Percentiles rank a stretch among this genome's conserved stretches.
Conservation (phyloP, 1,140 invertebrate species). For the Campoletis sonorensis region DNA sequence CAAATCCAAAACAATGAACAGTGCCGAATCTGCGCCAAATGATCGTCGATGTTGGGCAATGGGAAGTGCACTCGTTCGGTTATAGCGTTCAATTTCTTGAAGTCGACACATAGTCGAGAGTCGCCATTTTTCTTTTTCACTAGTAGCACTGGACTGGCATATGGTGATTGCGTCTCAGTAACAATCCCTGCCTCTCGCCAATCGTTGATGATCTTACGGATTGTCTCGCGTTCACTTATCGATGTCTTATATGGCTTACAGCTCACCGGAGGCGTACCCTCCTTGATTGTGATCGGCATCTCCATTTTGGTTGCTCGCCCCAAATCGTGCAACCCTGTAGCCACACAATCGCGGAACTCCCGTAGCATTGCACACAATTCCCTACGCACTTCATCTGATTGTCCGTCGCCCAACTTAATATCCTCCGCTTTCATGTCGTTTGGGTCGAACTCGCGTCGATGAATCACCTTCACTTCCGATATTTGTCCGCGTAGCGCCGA, state of each 20-base stretch:
- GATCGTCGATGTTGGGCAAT: no score
- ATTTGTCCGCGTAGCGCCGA: not conserved
- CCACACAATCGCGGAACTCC: slow-evolving; percentile 29
- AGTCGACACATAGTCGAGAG: no score
- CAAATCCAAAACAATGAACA: no score
- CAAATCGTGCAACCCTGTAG: slow-evolving; percentile 1
- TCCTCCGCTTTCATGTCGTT: not conserved
- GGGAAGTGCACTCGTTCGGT: no score
- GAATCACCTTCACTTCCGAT: not conserved
- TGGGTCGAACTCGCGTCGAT: not conserved
- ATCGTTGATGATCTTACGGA: no score
- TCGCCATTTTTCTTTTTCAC: no score
- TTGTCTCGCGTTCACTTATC: slow-evolving; percentile 1
- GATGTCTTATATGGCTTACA: slow-evolving; percentile 10
- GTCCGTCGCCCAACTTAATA: not conserved
- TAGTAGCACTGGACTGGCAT: no score
- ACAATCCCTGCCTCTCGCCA: no score
- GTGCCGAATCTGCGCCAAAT: no score
- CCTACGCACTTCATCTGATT: slow-evolving; percentile 8
- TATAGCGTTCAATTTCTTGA: no score
- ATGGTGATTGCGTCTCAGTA: no score
- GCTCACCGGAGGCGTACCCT: slow-evolving; percentile 29
- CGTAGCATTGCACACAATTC: slow-evolving; percentile 34
- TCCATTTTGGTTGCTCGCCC: slow-evolving; percentile 26
- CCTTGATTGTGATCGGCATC: slow-evolving; percentile 27